Evolutionary conservation across 2,797 vertebrate species (phyloP).

Genomic region (Lepilemur ruficaudatus): DNA sequence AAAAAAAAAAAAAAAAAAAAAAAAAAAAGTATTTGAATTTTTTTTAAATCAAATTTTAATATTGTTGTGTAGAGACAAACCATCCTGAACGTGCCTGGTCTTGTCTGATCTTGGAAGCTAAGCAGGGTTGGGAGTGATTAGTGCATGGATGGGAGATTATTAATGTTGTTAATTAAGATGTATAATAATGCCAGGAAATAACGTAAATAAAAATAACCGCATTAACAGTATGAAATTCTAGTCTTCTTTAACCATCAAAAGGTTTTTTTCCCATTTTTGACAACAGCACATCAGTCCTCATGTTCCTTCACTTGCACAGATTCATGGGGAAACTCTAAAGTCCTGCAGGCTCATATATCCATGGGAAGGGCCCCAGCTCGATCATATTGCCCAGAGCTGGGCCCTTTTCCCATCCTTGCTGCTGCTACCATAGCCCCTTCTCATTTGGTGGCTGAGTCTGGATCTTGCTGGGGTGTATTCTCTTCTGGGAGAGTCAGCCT

Average conservation of each 20-base stretch:
- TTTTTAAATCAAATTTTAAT: conserved; percentile 39
- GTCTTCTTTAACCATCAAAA: background rate
- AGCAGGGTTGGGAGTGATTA: background rate
- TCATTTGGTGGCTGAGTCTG: background rate
- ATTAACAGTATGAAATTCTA: background rate
- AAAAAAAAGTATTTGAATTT: background rate
- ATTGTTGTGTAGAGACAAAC: background rate
- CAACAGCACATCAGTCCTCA: background rate
- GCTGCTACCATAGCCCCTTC: background rate
- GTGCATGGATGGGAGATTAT: background rate
- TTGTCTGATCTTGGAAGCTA: background rate
- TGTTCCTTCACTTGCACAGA: background rate
- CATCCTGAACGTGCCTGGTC: background rate
- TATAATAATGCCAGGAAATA: background rate
- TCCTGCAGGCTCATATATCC: background rate
- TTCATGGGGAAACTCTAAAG: background rate
- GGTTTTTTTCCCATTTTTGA: background rate
- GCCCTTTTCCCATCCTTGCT: background rate
- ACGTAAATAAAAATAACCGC: background rate
- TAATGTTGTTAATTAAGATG: background rate
- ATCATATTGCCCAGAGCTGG: background rate
- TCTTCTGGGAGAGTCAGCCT: background rate
- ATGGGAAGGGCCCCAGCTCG: background rate
- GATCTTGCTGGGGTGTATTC: background rate
- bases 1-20: no score